These are phyloP conservation scores for Lepilemur ruficaudatus DNA, from an alignment of 2,797 vertebrate species.

Conservation along the genomic window DNA sequence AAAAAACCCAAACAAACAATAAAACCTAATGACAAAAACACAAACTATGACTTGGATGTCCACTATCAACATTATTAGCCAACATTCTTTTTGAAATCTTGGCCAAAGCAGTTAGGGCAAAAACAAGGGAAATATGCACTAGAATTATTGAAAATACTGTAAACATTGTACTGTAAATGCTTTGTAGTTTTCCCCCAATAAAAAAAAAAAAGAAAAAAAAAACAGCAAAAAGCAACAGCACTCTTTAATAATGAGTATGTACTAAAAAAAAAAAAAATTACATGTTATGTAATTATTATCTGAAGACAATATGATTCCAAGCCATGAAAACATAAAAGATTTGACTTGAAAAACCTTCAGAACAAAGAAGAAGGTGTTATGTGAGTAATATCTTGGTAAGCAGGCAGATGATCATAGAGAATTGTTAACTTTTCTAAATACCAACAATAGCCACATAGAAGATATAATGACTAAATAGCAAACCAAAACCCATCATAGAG, in stretches of 20 bases:
- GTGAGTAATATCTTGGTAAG: background rate
- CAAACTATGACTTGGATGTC: background rate
- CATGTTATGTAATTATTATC: background rate
- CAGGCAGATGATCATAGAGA: background rate
- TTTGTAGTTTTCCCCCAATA: too few relatives aligned
- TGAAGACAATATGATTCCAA: background rate
- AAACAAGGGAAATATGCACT: background rate
- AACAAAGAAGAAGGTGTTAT: background rate
- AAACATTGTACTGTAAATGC: too few relatives aligned
- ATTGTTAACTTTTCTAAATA: conserved; percentile 2
- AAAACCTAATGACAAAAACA: background rate
- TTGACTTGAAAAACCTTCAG: background rate
- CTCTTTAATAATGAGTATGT: too few relatives aligned
- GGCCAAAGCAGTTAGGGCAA: background rate
- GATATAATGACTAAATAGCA: background rate
- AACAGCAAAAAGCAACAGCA: too few relatives aligned
- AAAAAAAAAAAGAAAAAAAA: too few relatives aligned
- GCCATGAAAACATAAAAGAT: background rate
- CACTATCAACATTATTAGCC: background rate
- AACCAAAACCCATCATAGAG: background rate
- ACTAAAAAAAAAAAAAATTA: too few relatives aligned
- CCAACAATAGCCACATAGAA: background rate
- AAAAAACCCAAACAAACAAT: background rate
- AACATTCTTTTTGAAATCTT: background rate
- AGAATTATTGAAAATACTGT: conserved; percentile 20